A percentile compares a stretch with the other conserved stretches of the same genome.
These are phyloP conservation scores for Drosophila melanosoma DNA, from an alignment of 2,888 invertebrate species.

Conservation along the genomic window DNA sequence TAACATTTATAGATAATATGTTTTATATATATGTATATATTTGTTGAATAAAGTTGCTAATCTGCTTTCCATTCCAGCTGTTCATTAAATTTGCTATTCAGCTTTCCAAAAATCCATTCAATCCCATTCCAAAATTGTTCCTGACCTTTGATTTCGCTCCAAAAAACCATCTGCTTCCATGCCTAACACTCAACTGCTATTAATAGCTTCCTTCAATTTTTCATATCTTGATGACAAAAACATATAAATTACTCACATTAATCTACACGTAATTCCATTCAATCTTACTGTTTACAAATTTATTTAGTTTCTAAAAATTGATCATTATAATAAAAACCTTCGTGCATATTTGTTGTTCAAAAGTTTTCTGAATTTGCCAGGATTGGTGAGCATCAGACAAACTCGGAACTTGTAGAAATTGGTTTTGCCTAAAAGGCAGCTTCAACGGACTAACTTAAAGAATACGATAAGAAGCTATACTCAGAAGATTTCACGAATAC, in stretches of 20 bases:
- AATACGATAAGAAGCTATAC: constrained; percentile 12
- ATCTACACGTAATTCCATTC: constrained; percentile 18
- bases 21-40: constrained; percentile 10
- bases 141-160: constrained; percentile 26
- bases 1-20: constrained; percentile 42
- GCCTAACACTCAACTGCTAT: constrained; percentile 2
- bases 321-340: constrained; percentile 29
- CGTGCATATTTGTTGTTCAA: constrained; percentile 52
- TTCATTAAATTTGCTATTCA: constrained; percentile 2
- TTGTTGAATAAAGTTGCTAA: constrained; percentile 22
- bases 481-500: constrained; percentile 33
- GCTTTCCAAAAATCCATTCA: constrained; percentile 1
- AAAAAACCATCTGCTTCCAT: constrained; percentile 42
- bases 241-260: constrained; percentile 24
- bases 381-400: constrained; percentile 17
- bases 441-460: constrained; percentile 25
- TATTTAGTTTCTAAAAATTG: constrained; percentile 32
- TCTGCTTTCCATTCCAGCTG: constrained; percentile 35
- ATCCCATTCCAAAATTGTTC: constrained; percentile 5
- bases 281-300: constrained; percentile 24
- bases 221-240: constrained; percentile 18
- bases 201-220: neutral
- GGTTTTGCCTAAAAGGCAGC: neutral
- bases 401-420: constrained; percentile 14
- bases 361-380: constrained; percentile 46